These are phyloP conservation scores for Corapipo altera DNA, from an alignment of 2,113 vertebrate species.

Conservation along the genomic window DNA sequence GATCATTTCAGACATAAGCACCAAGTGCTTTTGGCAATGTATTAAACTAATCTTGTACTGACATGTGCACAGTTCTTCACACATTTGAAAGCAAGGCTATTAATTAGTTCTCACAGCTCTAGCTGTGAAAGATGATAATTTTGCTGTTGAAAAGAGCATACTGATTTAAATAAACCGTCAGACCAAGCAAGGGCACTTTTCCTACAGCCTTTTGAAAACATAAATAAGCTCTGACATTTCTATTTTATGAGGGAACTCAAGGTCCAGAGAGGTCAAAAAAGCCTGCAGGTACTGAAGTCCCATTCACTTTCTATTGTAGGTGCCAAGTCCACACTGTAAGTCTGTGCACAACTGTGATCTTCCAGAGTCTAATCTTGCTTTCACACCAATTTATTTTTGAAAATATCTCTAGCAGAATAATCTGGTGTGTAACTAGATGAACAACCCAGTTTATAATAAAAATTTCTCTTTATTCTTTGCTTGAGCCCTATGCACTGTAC, in stretches of 20 bases:
- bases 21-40: background rate
- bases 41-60: background rate
- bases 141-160: background rate
- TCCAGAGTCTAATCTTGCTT: background rate
- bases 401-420: background rate
- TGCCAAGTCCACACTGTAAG: background rate
- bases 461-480: background rate
- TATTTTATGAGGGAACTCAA: background rate
- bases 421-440: background rate
- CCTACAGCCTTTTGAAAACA: background rate
- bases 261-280: background rate
- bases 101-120: background rate
- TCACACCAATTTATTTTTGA: background rate
- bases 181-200: background rate
- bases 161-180: background rate
- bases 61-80: background rate
- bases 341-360: background rate
- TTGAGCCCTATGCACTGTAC: background rate
- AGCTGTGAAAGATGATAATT: background rate
- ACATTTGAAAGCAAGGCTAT: background rate
- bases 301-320: background rate
- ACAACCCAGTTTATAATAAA: background rate
- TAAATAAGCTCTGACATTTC: background rate
- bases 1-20: background rate
- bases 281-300: background rate